Base-by-base conservation (phyloP, 2,113 vertebrate genomes). In the Raphicerus campestris region DNA sequence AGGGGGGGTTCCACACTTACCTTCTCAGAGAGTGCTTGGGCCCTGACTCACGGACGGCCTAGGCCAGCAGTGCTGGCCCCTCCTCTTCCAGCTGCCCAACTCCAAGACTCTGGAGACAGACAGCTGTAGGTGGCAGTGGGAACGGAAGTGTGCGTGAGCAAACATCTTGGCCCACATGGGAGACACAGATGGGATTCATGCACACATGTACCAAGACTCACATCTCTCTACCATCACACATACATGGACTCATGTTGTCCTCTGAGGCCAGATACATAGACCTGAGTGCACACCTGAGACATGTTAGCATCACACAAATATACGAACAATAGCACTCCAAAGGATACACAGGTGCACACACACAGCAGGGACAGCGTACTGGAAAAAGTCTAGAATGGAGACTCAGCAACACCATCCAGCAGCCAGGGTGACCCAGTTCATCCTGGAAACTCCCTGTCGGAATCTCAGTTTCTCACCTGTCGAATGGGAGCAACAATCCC, bases 391-490 rank as follows among this genome's bases (percentile, higher is more conserved):
- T 88, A 45, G 60, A 73, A 78, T 56, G 87, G 49, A 93, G 56
- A 75, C 53, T 39, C 60, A 70, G 66, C 47, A 78, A 10, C n/a
- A 49, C 82, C 73, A 51, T 61, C 78, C 89, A 87, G 89, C 45
- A 89, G 39, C 94, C 9, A 0, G 35, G 15, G 87, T 88, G 75
- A 90, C 84, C 95, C 81, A 85, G 70, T 81, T 91, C 81, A 51
- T 60, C 81, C 55, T 35, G 77, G 75, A 58, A 17, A 42, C 84
- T 90, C 86, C 84, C 30, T 16, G 35, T n/a, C 66, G 1, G 42
- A 88, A 39, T 88, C 92, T 97, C 55, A 35, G 77, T 94, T 87
- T 83, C 85, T 96, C 96, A 86, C 95, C 94, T 55, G 39, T 96
- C 49, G 30, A 61, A 73, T 92, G 93, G 96, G 55, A 32, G 73